Percentiles rank a stretch among this genome's conserved stretches.
Evolutionary conservation across 2,113 vertebrate genomes (phyloP).

Genomic region (Cyphomyrus discorhynchus): DNA sequence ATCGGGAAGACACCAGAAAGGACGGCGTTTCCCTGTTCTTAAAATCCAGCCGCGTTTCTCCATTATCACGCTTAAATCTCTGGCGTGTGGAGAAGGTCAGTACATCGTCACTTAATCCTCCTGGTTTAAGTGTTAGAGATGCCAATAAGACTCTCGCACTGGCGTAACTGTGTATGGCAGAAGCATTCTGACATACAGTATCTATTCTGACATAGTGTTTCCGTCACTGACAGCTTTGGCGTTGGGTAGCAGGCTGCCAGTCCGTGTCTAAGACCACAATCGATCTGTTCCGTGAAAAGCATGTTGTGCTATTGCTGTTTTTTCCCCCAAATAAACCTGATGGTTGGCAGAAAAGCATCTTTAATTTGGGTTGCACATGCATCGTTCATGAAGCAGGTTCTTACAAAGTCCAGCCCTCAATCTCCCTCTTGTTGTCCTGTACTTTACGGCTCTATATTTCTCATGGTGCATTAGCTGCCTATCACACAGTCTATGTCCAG

Average conservation of each 20-base stretch:
- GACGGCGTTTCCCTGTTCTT: not conserved
- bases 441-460: not conserved
- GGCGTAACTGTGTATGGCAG: not conserved
- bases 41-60: not conserved
- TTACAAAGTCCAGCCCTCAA: not conserved
- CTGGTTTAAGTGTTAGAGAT: not conserved
- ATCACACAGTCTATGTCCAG: not conserved
- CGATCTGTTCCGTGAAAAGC: not conserved
- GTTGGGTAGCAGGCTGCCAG: not conserved
- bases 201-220: not conserved
- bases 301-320: not conserved
- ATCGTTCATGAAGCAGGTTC: slow-evolving; percentile 2
- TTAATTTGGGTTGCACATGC: not conserved
- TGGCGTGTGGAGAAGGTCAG: not conserved
- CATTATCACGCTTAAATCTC: not conserved
- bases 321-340: not conserved
- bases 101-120: not conserved
- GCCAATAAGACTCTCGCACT: not conserved
- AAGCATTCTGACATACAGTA: not conserved
- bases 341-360: not conserved
- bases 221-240: not conserved
- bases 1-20: not conserved
- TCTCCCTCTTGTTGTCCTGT: slow-evolving; percentile 1
- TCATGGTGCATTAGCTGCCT: slow-evolving; percentile 8
- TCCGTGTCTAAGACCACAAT: not conserved